Evolutionary conservation across 2,797 vertebrate genomes (phyloP).

Genomic region (Buphagus erythrorhynchus): DNA sequence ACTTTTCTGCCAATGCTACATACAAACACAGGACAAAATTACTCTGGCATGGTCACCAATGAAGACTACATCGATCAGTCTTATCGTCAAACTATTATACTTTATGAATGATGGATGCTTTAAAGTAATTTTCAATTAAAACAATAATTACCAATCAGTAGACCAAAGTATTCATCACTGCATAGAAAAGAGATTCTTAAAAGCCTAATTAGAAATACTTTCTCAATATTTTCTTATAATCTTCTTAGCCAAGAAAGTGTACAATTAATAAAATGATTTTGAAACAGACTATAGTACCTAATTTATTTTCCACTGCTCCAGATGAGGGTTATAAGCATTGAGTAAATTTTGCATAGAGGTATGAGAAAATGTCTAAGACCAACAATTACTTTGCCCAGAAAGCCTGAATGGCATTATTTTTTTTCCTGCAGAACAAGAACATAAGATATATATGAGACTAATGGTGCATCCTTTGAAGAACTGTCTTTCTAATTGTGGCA

Average conservation of each 20-base stretch:
- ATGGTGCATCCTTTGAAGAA: neutral
- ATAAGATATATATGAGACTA: neutral
- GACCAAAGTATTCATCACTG: neutral
- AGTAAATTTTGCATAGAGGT: neutral
- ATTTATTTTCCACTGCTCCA: neutral
- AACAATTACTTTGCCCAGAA: neutral
- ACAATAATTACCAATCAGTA: neutral
- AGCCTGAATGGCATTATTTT: neutral
- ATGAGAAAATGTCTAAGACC: neutral
- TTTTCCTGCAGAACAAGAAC: neutral
- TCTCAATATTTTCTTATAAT: neutral
- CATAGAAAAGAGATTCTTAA: neutral
- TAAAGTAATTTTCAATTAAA: neutral
- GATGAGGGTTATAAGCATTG: neutral
- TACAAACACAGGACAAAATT: neutral
- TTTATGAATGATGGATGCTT: neutral
- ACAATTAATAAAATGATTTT: neutral
- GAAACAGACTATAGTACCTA: neutral
- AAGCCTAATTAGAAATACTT: neutral
- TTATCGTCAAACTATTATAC: neutral
- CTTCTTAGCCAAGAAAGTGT: neutral
- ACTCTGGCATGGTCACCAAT: neutral
- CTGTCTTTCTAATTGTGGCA: neutral
- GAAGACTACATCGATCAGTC: neutral
- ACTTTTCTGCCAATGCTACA: neutral